Evolutionary conservation across 2,113 vertebrate species (phyloP).

Genomic region (Okapia johnstoni): DNA sequence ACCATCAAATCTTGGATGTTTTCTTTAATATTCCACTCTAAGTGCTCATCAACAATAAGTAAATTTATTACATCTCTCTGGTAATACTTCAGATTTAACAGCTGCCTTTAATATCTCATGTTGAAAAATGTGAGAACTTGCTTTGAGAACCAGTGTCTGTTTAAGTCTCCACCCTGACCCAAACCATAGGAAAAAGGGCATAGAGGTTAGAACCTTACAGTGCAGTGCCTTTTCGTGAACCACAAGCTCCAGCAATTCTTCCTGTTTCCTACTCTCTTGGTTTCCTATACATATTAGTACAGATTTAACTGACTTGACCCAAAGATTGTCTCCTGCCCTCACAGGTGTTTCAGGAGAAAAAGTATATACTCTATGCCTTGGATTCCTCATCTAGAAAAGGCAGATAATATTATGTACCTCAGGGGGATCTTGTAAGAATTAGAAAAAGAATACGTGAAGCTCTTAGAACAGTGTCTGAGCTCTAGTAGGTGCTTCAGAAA

Average conservation of each 20-base stretch:
- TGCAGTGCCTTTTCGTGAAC: neutral
- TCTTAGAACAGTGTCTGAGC: neutral
- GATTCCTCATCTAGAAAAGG: neutral
- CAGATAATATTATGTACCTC: neutral
- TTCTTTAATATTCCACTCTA: neutral
- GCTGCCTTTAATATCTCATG: neutral
- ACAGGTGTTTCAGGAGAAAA: neutral
- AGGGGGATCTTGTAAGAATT: neutral
- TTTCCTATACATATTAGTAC: neutral
- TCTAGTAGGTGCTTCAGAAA: neutral
- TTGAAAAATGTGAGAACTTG: neutral
- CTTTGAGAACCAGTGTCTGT: neutral
- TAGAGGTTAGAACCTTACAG: neutral
- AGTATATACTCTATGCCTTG: neutral
- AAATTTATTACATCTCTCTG: neutral
- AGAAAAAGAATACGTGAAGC: neutral
- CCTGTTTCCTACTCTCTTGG: neutral
- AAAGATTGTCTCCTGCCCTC: neutral
- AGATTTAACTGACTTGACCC: neutral
- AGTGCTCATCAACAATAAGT: neutral
- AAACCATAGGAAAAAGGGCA: neutral
- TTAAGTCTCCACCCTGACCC: neutral
- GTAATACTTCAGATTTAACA: neutral
- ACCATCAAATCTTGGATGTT: neutral
- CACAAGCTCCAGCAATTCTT: neutral